A percentile compares a stretch with the other conserved stretches of the same genome.
phyloP scores from a whole-genome alignment of 2,888 invertebrate species.

The Agrotis ipsilon region DNA sequence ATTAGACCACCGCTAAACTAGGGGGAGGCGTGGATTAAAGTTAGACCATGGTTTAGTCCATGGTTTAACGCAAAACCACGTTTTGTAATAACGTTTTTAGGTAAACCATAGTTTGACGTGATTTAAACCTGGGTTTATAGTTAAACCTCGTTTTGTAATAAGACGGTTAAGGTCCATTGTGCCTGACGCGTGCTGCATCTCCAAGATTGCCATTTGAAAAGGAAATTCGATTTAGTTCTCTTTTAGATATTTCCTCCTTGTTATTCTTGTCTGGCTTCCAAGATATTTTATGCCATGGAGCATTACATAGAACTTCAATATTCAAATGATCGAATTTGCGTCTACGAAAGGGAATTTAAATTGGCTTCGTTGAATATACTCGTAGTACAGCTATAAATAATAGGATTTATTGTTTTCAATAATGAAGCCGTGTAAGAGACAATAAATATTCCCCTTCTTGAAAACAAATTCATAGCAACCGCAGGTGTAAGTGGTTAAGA shows the following conservation, averaged over 20 bases:
- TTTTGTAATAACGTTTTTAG: too few relatives aligned
- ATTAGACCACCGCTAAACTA: too few relatives aligned
- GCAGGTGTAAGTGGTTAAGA: constrained; percentile 68
- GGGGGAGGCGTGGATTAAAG: too few relatives aligned
- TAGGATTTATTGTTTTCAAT: constrained; percentile 48
- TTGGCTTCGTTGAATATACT: constrained; percentile 10
- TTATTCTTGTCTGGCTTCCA: constrained; percentile 33
- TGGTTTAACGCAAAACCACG: too few relatives aligned
- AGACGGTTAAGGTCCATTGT: constrained; percentile 49
- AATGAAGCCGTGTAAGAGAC: constrained; percentile 44
- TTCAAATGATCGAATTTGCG: constrained; percentile 14
- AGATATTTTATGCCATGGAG: constrained; percentile 18
- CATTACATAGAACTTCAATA: constrained; percentile 32
- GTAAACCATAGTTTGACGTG: too few relatives aligned
- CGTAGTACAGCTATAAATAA: constrained; percentile 36
- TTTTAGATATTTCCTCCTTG: constrained; percentile 28
- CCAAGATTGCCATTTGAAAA: constrained; percentile 54
- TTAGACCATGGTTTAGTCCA: too few relatives aligned
- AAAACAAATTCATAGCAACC: constrained; percentile 58
- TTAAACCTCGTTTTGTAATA: too few relatives aligned
- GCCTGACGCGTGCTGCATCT: constrained; percentile 52
- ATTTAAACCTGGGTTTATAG: too few relatives aligned
- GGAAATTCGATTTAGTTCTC: constrained; percentile 46
- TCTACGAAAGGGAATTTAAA: constrained; percentile 29
- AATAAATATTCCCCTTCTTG: constrained; percentile 45